Base-by-base conservation (phyloP, 2,797 vertebrate species). In the Leptoclinus maculatus region DNA sequence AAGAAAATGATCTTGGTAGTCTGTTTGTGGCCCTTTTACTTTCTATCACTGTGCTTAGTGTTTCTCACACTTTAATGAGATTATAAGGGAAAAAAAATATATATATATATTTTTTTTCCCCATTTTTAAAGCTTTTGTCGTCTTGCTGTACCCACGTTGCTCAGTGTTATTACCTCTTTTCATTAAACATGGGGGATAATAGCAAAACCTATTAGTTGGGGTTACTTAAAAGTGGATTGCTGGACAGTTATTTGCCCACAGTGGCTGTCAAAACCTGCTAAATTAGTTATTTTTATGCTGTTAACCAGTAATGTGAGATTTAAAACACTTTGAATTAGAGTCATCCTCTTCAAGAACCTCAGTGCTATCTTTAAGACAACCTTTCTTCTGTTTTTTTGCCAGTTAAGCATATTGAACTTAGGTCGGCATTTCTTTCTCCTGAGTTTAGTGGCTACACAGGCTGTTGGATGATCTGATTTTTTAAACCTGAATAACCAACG, bases 51-150 rank as follows among this genome's bases (percentile, higher is more conserved):
- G 73, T 78, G 66, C 16, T 71, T 9, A 0, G 19, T 80, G 67
- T 70, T 72, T 78, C 25, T 80, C 67, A 69, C 25, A 79, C 45
- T 65, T 65, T 74, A 27, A 17, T 29, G 13, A 56, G 23, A 88
- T 71, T 78, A 76, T 83, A 87, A 76, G 5, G 27, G 23, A 47
- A 29, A 67, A 23, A n/a, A n/a, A n/a, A n/a, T n/a, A n/a, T n/a
- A n/a, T n/a, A n/a, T n/a, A n/a, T n/a, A n/a, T n/a, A n/a, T n/a
- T n/a, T n/a, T n/a, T n/a, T n/a, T n/a, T n/a, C n/a, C n/a, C n/a
- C n/a, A n/a, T 27, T 29, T 29, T 29, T 29, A 29, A 54, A 34
- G 45, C 21, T 13, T 62, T 16, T 34, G 13, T 5, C 9, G 5
- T 71, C 47, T 63, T 25, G 1, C 8, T 45, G 1, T 59, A 59